A percentile compares a stretch with the other conserved stretches of the same genome.
Evolutionary conservation across 2,888 invertebrate genomes (phyloP).

Genomic region (Chloroclysta siterata): DNA sequence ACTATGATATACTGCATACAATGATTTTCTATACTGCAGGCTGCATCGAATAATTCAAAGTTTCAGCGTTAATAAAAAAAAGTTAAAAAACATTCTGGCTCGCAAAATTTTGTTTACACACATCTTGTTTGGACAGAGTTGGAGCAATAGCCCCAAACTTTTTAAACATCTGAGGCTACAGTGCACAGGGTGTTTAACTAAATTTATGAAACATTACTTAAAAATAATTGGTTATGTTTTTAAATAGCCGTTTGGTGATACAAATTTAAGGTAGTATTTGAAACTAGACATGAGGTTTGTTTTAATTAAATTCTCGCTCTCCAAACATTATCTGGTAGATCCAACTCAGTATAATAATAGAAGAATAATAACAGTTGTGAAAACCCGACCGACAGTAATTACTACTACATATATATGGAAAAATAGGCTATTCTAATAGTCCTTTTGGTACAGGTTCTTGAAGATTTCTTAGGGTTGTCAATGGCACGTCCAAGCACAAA

Average conservation of each 20-base stretch:
- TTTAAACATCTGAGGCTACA: not conserved
- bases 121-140: not conserved
- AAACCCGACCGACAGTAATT: too few species aligned
- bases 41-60: not conserved
- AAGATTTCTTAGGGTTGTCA: too few species aligned
- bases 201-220: not conserved
- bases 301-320: too few species aligned
- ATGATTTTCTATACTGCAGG: not conserved
- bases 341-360: too few species aligned
- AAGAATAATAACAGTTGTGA: too few species aligned
- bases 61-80: not conserved
- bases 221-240: not conserved
- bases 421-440: too few species aligned
- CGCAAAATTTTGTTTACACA: not conserved
- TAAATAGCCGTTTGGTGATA: not conserved
- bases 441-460: too few species aligned
- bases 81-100: not conserved
- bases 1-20: constrained; percentile 4
- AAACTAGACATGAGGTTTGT: too few species aligned
- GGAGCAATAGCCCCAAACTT: not conserved
- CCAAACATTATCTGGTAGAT: too few species aligned
- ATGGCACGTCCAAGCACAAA: too few species aligned
- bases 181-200: not conserved
- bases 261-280: too few species aligned
- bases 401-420: too few species aligned